phyloP scores from a whole-genome alignment of 1,140 invertebrate genomes.

The Dinothrombium tinctorium region DNA sequence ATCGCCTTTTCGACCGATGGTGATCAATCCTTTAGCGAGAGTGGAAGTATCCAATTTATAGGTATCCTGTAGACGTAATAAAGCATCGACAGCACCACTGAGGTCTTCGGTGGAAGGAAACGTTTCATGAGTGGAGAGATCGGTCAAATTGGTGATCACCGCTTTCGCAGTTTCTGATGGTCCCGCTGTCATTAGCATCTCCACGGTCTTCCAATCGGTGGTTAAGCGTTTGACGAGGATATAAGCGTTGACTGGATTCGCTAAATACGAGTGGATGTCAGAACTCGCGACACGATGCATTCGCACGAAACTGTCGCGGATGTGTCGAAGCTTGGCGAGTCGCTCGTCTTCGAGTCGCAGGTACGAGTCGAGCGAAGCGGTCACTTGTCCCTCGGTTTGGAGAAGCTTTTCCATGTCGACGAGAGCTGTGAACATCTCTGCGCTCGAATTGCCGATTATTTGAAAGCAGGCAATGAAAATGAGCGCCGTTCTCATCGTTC shows the following conservation, averaged over 20 bases:
- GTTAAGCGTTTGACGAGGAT: slow-evolving; percentile 80
- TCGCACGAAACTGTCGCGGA: slow-evolving; percentile 24
- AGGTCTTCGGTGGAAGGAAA: slow-evolving; percentile 39
- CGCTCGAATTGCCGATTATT: too few relatives aligned
- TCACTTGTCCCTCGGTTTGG: slow-evolving; percentile 59
- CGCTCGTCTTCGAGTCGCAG: slow-evolving; percentile 55
- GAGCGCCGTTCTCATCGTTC: too few relatives aligned
- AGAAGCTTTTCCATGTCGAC: slow-evolving; percentile 66
- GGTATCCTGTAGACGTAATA: slow-evolving; percentile 88
- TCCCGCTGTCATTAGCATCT: neutral
- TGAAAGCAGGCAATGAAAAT: too few relatives aligned
- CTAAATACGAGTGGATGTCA: slow-evolving; percentile 56
- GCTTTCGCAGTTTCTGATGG: neutral
- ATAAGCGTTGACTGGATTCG: slow-evolving; percentile 92
- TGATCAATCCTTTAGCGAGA: slow-evolving; percentile 59
- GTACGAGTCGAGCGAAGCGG: slow-evolving; percentile 54
- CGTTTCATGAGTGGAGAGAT: slow-evolving; percentile 9
- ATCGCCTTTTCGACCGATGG: neutral
- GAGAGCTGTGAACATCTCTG: slow-evolving; percentile 75
- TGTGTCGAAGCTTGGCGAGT: slow-evolving; percentile 33
- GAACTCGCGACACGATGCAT: slow-evolving; percentile 51
- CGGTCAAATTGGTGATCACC: neutral
- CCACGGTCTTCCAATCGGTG: slow-evolving; percentile 43
- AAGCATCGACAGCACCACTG: slow-evolving; percentile 62
- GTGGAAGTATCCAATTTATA: slow-evolving; percentile 73